Evolutionary conservation across 1,140 invertebrate genomes (phyloP), one percentile per base, ranked within the genome.

Genomic region (Lysiphlebus fabarum): DNA sequence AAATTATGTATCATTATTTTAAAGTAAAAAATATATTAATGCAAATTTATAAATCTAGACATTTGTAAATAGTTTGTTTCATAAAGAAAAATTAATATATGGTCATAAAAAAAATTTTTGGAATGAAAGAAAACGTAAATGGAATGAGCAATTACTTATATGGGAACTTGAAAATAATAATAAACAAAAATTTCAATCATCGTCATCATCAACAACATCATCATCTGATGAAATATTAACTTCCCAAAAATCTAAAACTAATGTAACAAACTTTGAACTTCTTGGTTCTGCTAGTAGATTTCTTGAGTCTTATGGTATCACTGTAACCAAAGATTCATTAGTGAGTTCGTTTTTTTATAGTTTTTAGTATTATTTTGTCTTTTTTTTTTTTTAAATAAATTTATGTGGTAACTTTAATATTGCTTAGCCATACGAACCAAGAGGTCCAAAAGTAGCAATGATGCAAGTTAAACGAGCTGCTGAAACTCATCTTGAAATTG

Each of bases 101-200:
- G 65, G 67, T 37, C 60, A 65, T 36, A 44, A 61, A 10, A 43
- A 59, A 17, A 33, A 62, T 0, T 68, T 66, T 17, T 70, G 68
- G 68, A 61, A 59, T 12, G 57, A 63, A 14, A 48, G 67, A 53
- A 65, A 67, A 59, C 58, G 58, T 34, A 11, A 53, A 17, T 70
- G 65, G 65, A 44, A 66, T 10, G 49, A 57, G 38, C 61, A 59
- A 37, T 40, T 65, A 40, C 41, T 63, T 6, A 45, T 59, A n/a
- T 69, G 67, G 67, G 61, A 37, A 48, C 17, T 53, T 7, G 40
- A 54, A 7, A 38, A 50, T 14, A 34, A 55, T 8, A 14, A 6
- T 36, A 33, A 36, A 7, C 33, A 4, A n/a, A 41, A 54, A 45
- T 26, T 9, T 11, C 49, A 50, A 10, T 45, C 54, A 37, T 59